Percentiles rank a stretch among this genome's conserved stretches.
Conservation (phyloP, 2,113 vertebrate species). For the Urocolius indicus region DNA sequence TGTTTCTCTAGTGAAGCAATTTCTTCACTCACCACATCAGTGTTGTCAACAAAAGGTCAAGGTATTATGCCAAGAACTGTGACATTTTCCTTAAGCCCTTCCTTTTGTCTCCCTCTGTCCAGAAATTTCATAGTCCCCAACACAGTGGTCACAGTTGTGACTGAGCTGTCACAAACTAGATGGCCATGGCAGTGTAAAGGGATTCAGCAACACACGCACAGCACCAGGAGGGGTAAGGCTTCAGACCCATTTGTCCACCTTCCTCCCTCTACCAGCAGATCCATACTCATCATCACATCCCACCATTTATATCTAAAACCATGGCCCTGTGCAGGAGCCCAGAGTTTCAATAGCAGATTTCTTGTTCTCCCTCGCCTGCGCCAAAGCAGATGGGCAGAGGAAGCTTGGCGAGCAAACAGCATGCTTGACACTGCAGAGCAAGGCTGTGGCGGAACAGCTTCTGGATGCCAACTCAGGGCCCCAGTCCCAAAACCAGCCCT, state of each 20-base stretch:
- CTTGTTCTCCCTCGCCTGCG: neutral
- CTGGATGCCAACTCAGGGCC: neutral
- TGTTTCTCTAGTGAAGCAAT: constrained; percentile 26
- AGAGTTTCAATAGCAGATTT: neutral
- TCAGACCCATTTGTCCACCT: neutral
- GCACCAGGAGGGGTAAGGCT: neutral
- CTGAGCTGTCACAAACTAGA: neutral
- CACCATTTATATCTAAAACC: neutral
- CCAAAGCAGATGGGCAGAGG: constrained; percentile 34
- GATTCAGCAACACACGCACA: neutral
- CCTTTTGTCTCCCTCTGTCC: neutral
- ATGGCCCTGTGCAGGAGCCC: neutral
- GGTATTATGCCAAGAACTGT: constrained; percentile 2
- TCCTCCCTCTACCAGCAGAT: neutral
- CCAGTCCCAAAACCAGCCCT: neutral
- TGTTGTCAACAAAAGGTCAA: neutral
- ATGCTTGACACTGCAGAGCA: neutral
- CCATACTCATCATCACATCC: neutral
- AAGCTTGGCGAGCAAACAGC: neutral
- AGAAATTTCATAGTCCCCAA: neutral
- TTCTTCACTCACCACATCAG: neutral
- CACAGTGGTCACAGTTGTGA: rapidly evolving
- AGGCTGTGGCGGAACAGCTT: neutral
- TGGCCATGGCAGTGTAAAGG: neutral
- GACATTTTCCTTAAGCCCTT: constrained; percentile 17